Conservation (phyloP, 2,888 invertebrate genomes). For the Callimorpha dominula region DNA sequence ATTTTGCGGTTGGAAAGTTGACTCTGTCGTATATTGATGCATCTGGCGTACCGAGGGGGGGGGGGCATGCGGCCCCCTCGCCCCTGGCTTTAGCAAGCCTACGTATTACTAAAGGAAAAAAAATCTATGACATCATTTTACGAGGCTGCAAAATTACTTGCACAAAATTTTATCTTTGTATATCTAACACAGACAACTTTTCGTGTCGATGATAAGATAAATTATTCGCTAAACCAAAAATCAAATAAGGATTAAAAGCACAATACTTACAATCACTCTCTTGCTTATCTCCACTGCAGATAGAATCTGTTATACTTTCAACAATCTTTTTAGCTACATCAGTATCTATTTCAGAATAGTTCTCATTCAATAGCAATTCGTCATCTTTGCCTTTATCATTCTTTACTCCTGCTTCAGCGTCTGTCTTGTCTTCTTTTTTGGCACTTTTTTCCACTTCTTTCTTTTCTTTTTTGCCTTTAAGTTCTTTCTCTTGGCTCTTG, state of each 20-base stretch:
- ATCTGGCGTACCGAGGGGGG: no score
- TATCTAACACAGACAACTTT: not conserved
- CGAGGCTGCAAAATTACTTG: not conserved
- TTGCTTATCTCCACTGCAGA: constrained; percentile 90
- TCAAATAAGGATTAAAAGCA: not conserved
- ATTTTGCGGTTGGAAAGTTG: no score
- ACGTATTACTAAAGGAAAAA: no score
- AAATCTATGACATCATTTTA: constrained; percentile 4
- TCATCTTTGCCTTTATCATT: constrained; percentile 66
- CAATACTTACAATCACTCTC: constrained; percentile 87
- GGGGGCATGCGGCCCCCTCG: no score
- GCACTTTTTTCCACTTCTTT: constrained; percentile 66
- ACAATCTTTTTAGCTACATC: constrained; percentile 97
- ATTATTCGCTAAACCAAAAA: not conserved
- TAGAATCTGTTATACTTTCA: constrained; percentile 94
- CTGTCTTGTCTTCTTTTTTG: constrained; percentile 66
- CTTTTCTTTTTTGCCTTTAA: constrained; percentile 66
- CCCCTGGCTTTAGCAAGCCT: no score
- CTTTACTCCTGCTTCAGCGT: constrained; percentile 54
- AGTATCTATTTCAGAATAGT: constrained; percentile 88
- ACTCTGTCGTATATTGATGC: no score
- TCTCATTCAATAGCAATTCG: constrained; percentile 77
- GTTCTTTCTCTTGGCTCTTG: constrained; percentile 69
- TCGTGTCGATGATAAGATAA: not conserved
- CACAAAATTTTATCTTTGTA: not conserved